Conservation (phyloP, 1,140 invertebrate species). For the Drosophila equinoxialis region DNA sequence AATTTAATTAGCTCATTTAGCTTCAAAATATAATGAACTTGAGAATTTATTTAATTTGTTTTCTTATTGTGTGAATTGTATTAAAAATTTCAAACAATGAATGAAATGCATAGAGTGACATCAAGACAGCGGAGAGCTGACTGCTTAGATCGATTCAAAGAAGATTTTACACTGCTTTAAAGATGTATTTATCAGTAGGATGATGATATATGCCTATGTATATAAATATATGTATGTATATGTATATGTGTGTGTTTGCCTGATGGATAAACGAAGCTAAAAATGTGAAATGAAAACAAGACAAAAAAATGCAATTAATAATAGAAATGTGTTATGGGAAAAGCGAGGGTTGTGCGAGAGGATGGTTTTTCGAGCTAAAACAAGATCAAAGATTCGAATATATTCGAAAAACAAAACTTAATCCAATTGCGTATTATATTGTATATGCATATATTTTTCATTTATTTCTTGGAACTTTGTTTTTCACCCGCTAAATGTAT, state of each 20-base stretch:
- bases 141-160: not conserved
- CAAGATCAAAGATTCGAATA: not conserved
- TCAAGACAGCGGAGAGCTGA: not conserved
- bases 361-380: too few species aligned
- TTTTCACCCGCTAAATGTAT: too few species aligned
- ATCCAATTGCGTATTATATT: not conserved
- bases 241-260: not conserved
- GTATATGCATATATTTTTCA: not conserved
- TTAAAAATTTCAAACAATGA: not conserved
- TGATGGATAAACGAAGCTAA: conserved; percentile 10
- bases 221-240: not conserved
- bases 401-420: not conserved
- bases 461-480: not conserved
- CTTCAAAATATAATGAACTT: too few species aligned
- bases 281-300: not conserved
- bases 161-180: not conserved
- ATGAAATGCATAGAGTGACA: not conserved
- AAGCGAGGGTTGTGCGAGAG: too few species aligned
- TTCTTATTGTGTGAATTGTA: too few species aligned
- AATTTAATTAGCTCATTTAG: too few species aligned
- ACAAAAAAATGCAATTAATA: not conserved
- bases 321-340: not conserved
- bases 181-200: not conserved
- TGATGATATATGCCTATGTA: not conserved
- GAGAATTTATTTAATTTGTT: too few species aligned